Evolutionary conservation across 2,797 vertebrate genomes (phyloP), one percentile per base, ranked within the genome.

Genomic region (Lacerta agilis): DNA sequence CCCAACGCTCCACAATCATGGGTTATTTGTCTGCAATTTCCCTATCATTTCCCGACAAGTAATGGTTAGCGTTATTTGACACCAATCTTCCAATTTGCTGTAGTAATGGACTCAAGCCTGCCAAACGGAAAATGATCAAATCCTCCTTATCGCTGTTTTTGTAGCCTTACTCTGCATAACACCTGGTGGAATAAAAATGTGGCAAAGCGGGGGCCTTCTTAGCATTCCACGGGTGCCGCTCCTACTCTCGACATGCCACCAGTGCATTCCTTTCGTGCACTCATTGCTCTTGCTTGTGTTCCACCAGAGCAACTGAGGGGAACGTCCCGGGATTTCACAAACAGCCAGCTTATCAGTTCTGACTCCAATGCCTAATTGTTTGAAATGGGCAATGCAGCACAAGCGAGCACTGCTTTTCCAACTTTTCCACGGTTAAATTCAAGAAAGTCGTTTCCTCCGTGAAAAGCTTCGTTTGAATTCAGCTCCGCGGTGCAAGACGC

Each of bases 11-110:
- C 83, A 41, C 93, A 88, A 89, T 93, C 94, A 93, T 90, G 89
- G 89, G 88, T 94, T 94, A 95, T 94, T 94, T 94, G 91, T 90
- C 89, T 92, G 91, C 91, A 91, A 87, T 95, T 95, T 91, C 80
- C 79, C 86, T 91, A 82, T 90, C 92, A 92, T 96, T 94, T 95
- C 94, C 8, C 93, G 89, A 93, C 78, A 87, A 86, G 92, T 87
- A 94, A 93, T 93, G 93, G 90, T 93, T 92, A 73, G 89, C 80
- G 66, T 92, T 93, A 91, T 93, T 94, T 94, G 94, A 94, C 94
- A 94, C 93, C 91, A 64, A 82, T 95, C 93, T 94, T 95, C 91
- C 93, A 93, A 88, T 96, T 93, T 95, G 76, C 88, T 85, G 89
- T 82, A 15, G 86, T 94, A 95, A 95, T 95, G 93, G 94, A 94